Evolutionary conservation across 53 echinoderm and acorn worm genomes (phyloP).

Genomic region (Luidia sarsii): DNA sequence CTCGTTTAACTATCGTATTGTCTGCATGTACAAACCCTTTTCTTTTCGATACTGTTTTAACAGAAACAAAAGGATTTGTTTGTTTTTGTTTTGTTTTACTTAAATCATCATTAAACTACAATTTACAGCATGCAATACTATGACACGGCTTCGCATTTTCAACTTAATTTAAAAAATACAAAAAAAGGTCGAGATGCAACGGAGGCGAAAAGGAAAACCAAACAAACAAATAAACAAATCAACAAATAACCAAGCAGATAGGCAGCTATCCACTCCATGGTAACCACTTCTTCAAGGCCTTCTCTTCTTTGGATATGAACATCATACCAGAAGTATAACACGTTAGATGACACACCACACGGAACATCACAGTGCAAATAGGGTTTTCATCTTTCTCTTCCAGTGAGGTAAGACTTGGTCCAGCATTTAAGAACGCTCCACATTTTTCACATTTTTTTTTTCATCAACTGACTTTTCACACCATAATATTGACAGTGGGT

Average conservation of each 20-base stretch:
- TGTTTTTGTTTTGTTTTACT: background rate
- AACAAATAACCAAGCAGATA: constrained; percentile 10
- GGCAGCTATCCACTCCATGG: no score
- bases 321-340: no score
- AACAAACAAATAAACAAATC: constrained; percentile 19
- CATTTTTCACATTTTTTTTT: constrained; percentile 15
- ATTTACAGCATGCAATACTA: constrained; percentile 54
- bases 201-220: background rate
- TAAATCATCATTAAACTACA: constrained; percentile 30
- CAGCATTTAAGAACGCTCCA: constrained; percentile 2
- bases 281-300: no score
- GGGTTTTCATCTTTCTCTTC: background rate
- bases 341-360: constrained; percentile 1
- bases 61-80: background rate
- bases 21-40: no score
- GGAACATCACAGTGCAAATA: constrained; percentile 7
- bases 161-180: constrained; percentile 19
- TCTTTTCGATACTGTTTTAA: no score
- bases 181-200: constrained; percentile 49
- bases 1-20: no score
- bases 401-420: constrained; percentile 46
- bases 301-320: no score
- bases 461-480: constrained; percentile 11
- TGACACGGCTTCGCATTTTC: constrained; percentile 35
- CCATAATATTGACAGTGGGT: constrained; percentile 35